phyloP scores from a whole-genome alignment of 2,797 vertebrate species.

The Ptychadena robeensis region DNA sequence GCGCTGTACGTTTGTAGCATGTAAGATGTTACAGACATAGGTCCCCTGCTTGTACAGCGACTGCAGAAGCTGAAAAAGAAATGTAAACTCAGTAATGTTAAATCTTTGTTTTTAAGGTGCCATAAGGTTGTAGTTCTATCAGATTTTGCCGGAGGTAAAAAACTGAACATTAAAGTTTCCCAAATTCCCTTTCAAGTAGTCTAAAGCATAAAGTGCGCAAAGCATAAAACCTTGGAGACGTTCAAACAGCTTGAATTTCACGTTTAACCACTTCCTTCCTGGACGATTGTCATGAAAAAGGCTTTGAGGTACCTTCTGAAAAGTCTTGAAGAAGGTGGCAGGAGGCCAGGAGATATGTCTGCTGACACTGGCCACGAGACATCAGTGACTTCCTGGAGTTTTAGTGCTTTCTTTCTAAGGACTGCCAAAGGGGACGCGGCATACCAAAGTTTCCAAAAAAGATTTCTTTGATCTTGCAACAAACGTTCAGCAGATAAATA shows the following conservation, averaged over 20 bases:
- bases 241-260: neutral
- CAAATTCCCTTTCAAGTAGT: slow-evolving; percentile 22
- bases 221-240: slow-evolving; percentile 1
- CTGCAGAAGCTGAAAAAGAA: too few relatives aligned
- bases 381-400: too few relatives aligned
- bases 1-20: neutral
- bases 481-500: too few relatives aligned
- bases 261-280: neutral
- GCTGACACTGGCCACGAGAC: too few relatives aligned
- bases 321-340: neutral
- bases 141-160: slow-evolving; percentile 23
- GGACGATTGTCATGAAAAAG: neutral
- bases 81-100: neutral
- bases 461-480: too few relatives aligned
- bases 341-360: neutral
- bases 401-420: too few relatives aligned
- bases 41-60: neutral
- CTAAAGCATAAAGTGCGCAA: neutral
- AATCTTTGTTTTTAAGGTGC: slow-evolving; percentile 4
- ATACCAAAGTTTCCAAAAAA: too few relatives aligned
- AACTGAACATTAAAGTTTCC: slow-evolving; percentile 23
- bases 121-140: slow-evolving; percentile 3
- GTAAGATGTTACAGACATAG: neutral
- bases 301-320: neutral
- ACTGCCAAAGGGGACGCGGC: too few relatives aligned